Evolutionary conservation across 2,888 invertebrate species (phyloP).

Genomic region (Ligdia adustata): DNA sequence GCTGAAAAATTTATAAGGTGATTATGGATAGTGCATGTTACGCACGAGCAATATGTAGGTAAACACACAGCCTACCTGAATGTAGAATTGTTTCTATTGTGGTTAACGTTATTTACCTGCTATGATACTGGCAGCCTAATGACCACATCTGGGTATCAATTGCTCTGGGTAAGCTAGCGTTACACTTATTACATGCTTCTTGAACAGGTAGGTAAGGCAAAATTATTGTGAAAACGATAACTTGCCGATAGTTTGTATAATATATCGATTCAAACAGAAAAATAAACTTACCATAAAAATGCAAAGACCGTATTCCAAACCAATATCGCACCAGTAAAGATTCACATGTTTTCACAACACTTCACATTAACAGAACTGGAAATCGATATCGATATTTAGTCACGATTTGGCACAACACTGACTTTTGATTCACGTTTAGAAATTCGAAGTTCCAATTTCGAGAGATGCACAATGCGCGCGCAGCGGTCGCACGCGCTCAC

Average conservation of each 20-base stretch:
- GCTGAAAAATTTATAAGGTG: slow-evolving; percentile 5
- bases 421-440: slow-evolving; percentile 57
- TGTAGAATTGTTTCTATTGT: slow-evolving; percentile 24
- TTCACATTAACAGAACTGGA: slow-evolving; percentile 43
- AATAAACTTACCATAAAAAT: slow-evolving; percentile 67
- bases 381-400: slow-evolving; percentile 50
- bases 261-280: slow-evolving; percentile 39
- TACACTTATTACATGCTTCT: slow-evolving; percentile 6
- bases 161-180: slow-evolving; percentile 1
- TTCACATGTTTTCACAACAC: slow-evolving; percentile 68
- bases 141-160: slow-evolving; percentile 9
- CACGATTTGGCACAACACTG: slow-evolving; percentile 57
- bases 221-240: slow-evolving; percentile 16
- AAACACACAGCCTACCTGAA: slow-evolving; percentile 5
- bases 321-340: slow-evolving; percentile 51
- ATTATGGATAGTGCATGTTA: slow-evolving; percentile 14
- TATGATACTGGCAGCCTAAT: neutral
- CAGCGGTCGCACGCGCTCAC: slow-evolving; percentile 51
- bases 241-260: slow-evolving; percentile 12
- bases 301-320: slow-evolving; percentile 53
- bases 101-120: slow-evolving; percentile 21
- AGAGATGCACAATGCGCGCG: slow-evolving; percentile 49
- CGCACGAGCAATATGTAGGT: slow-evolving; percentile 15
- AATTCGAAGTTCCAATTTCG: slow-evolving; percentile 49
- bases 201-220: slow-evolving; percentile 5